phyloP scores from a whole-genome alignment of 2,113 vertebrate genomes.

The Sorex araneus region DNA sequence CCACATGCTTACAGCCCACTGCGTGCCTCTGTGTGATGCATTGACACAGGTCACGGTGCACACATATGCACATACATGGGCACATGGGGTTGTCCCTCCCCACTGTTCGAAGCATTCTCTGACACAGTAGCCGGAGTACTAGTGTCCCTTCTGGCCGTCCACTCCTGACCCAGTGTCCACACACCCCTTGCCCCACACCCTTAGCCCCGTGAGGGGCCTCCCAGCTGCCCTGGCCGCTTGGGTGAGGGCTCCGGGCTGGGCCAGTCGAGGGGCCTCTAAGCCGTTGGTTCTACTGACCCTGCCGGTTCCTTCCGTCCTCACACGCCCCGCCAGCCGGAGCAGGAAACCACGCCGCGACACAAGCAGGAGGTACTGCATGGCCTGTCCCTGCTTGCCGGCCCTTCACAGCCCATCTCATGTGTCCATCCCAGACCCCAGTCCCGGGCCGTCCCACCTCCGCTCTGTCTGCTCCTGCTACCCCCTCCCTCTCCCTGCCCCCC shows the following conservation, averaged over 20 bases:
- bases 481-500: not conserved
- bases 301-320: conserved; percentile 89
- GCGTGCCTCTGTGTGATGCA: no score
- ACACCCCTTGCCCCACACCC: not conserved
- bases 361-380: conserved; percentile 96
- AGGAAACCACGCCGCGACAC: conserved; percentile 96
- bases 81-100: no score
- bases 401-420: conserved; percentile 72
- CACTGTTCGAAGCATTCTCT: no score
- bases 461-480: not conserved
- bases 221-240: not conserved
- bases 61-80: no score
- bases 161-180: not conserved
- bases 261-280: conserved; percentile 71
- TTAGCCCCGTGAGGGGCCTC: not conserved
- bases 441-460: conserved; percentile 64
- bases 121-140: no score
- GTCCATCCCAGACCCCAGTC: conserved; percentile 77
- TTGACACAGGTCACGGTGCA: no score
- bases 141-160: fast-evolving
- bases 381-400: not conserved
- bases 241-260: not conserved
- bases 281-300: conserved; percentile 87
- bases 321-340: conserved; percentile 94
- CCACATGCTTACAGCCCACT: no score